Evolutionary conservation across 2,888 invertebrate genomes (phyloP).

Genomic region (Antheraea yamamai): DNA sequence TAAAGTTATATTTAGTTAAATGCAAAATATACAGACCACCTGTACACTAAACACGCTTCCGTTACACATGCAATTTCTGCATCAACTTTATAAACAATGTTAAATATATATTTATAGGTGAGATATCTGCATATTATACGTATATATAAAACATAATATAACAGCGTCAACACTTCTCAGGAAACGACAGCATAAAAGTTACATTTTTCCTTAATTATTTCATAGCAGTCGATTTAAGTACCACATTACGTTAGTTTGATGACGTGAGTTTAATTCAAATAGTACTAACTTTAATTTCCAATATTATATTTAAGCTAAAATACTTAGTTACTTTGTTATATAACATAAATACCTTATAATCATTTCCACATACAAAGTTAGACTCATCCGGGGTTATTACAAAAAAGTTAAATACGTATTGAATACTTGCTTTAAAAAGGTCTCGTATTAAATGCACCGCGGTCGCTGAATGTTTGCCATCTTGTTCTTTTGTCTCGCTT

Average conservation of each 20-base stretch:
- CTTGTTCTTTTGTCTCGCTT: no score
- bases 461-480: no score
- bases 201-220: constrained; percentile 17
- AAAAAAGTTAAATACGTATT: no score
- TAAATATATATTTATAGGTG: constrained; percentile 7
- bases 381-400: no score
- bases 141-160: constrained; percentile 9
- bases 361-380: not conserved
- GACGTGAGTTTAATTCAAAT: not conserved
- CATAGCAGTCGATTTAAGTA: not conserved
- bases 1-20: constrained; percentile 1
- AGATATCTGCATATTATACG: not conserved
- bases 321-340: not conserved
- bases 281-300: not conserved
- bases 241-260: not conserved
- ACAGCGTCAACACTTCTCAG: constrained; percentile 7
- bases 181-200: constrained; percentile 7
- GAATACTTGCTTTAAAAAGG: no score
- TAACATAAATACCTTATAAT: not conserved
- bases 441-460: no score
- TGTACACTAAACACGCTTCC: not conserved
- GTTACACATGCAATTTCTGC: not conserved
- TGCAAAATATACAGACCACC: not conserved
- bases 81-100: not conserved
- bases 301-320: not conserved